Conservation (phyloP, 2,797 vertebrate genomes). For the Parambassis ranga region DNA sequence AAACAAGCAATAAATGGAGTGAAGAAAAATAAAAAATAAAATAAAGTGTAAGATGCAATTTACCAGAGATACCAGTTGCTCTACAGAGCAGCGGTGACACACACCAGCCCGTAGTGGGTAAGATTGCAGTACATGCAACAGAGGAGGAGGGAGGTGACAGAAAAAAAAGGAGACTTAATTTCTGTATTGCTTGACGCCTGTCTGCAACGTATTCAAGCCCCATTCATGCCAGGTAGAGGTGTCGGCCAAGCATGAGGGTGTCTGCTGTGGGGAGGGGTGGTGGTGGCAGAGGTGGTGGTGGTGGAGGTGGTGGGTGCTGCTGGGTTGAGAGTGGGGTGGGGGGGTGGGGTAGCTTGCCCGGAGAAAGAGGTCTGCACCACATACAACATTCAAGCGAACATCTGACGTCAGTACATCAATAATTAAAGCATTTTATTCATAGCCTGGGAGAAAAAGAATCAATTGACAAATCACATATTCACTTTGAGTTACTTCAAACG, state of each 20-base stretch:
- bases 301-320: conserved; percentile 30
- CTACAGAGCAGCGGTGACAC: conserved; percentile 18
- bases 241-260: conserved; percentile 35
- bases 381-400: conserved; percentile 82
- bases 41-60: conserved; percentile 32
- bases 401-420: conserved; percentile 86
- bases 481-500: conserved; percentile 85
- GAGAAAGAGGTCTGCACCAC: conserved; percentile 83
- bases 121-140: conserved; percentile 31
- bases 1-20: too few species aligned
- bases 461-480: conserved; percentile 89
- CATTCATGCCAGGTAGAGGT: conserved; percentile 64
- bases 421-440: conserved; percentile 87
- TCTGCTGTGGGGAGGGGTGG: conserved; percentile 32
- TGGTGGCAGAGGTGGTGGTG: conserved; percentile 3
- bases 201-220: conserved; percentile 62
- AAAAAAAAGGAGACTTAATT: conserved; percentile 39
- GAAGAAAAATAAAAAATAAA: too few species aligned
- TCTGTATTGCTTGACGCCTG: conserved; percentile 63
- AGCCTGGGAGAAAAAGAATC: conserved; percentile 86
- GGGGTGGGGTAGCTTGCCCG: conserved; percentile 65
- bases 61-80: conserved; percentile 37
- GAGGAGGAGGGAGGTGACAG: conserved; percentile 9
- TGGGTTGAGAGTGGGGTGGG: conserved; percentile 54
- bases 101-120: conserved; percentile 37